phyloP scores from a whole-genome alignment of 1,140 invertebrate species.

The Periplaneta americana region DNA sequence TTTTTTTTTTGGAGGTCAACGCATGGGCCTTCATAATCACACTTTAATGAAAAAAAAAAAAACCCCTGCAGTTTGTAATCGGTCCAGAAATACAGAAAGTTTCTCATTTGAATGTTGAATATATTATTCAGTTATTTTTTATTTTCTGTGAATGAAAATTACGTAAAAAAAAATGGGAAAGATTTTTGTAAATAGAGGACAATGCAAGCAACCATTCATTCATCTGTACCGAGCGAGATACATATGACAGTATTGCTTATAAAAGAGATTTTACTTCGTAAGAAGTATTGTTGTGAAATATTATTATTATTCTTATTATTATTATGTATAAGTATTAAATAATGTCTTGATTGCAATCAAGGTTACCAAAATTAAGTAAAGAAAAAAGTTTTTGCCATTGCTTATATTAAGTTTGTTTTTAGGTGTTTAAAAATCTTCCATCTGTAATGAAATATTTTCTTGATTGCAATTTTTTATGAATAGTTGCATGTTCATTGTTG shows the following conservation, averaged over 20 bases:
- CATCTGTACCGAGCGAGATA: neutral
- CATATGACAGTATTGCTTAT: neutral
- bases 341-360: neutral
- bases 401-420: neutral
- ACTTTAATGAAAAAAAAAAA: neutral
- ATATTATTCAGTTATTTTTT: slow-evolving; percentile 5
- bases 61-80: neutral
- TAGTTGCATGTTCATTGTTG: slow-evolving; percentile 9
- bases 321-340: neutral
- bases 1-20: neutral
- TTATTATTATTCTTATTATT: neutral
- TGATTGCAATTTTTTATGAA: neutral
- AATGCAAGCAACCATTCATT: neutral
- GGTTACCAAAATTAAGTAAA: neutral
- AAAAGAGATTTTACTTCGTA: neutral
- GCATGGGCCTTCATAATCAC: neutral
- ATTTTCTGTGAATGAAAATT: slow-evolving; percentile 6
- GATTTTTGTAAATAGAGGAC: neutral
- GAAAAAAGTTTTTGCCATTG: too few species aligned
- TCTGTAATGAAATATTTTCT: neutral
- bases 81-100: neutral
- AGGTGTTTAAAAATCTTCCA: neutral
- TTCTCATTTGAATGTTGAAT: slow-evolving; percentile 9
- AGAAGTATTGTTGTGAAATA: slow-evolving; percentile 7
- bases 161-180: neutral